Conservation (phyloP, 2,888 invertebrate species). For the Mythimna loreyi region DNA sequence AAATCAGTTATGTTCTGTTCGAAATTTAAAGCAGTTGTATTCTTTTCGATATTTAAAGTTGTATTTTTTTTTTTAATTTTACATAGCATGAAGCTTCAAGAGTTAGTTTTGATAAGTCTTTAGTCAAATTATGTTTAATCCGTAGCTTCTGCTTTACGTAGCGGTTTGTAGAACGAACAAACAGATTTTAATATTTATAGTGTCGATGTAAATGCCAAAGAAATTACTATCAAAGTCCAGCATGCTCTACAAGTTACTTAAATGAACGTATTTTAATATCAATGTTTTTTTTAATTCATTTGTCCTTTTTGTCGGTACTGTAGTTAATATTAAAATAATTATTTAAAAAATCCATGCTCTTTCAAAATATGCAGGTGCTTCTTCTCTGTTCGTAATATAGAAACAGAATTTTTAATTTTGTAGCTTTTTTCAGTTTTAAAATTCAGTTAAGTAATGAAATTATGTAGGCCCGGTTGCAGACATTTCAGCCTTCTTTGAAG, state of each 20-base stretch:
- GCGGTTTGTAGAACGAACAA: conserved; percentile 23
- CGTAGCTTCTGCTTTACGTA: conserved; percentile 33
- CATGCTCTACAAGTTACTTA: conserved; percentile 10
- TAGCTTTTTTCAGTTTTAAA: not conserved
- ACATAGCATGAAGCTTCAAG: conserved; percentile 5
- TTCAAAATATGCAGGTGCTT: not conserved
- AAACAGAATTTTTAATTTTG: not conserved
- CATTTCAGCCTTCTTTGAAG: no score
- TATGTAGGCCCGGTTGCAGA: not conserved
- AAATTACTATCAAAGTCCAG: conserved; percentile 9
- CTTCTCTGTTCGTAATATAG: not conserved
- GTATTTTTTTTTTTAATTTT: no score
- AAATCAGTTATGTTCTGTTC: conserved; percentile 1
- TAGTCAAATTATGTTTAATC: conserved; percentile 16
- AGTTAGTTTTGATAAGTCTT: conserved; percentile 30
- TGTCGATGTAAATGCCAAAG: conserved; percentile 24
- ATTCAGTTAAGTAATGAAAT: not conserved
- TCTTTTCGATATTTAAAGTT: conserved; percentile 2
- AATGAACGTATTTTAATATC: conserved; percentile 1
- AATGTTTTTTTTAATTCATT: conserved; percentile 13
- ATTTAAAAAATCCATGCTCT: not conserved
- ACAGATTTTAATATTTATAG: conserved; percentile 15
- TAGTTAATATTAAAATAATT: not conserved
- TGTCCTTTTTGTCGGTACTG: conserved; percentile 1
- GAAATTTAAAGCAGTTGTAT: conserved; percentile 6